A percentile compares a stretch with the other conserved stretches of the same genome.
These are phyloP conservation scores for Silvanus unidentatus DNA, from an alignment of 2,888 invertebrate species.

Conservation along the genomic window DNA sequence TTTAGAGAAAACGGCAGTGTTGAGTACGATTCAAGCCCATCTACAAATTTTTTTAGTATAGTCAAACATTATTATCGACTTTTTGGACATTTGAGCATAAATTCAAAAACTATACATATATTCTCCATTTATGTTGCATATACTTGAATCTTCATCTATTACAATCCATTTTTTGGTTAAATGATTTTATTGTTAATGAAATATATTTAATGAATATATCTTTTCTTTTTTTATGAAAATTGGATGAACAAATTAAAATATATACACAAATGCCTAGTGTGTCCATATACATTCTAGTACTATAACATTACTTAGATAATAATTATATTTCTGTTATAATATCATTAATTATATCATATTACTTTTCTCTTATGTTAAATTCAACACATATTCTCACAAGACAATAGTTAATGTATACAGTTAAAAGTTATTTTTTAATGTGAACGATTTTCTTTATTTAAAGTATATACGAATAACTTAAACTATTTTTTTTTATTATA, in stretches of 20 bases:
- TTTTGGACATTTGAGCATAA: slow-evolving; percentile 37
- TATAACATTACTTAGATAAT: slow-evolving; percentile 35
- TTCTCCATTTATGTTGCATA: slow-evolving; percentile 11
- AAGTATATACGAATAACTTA: slow-evolving; percentile 10
- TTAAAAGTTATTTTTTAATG: slow-evolving; percentile 15
- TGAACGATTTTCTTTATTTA: slow-evolving; percentile 12
- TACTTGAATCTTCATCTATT: slow-evolving; percentile 14
- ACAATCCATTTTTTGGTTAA: slow-evolving; percentile 7
- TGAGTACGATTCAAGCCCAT: slow-evolving; percentile 40
- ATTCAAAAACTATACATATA: slow-evolving; percentile 14
- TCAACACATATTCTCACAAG: slow-evolving; percentile 29
- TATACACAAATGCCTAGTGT: slow-evolving; percentile 23
- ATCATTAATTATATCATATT: slow-evolving; percentile 26
- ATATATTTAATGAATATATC: slow-evolving; percentile 2
- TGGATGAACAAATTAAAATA: slow-evolving; percentile 5
- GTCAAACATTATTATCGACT: slow-evolving; percentile 24
- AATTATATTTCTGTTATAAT: slow-evolving; percentile 20
- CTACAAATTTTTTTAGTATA: slow-evolving; percentile 18
- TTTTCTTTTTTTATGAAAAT: background rate
- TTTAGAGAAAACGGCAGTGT: slow-evolving; percentile 43
- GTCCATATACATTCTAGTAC: slow-evolving; percentile 26
- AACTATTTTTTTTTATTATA: slow-evolving; percentile 15
- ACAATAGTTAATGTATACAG: slow-evolving; percentile 22
- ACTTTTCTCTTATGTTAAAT: slow-evolving; percentile 22
- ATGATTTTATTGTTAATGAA: background rate